Conservation (phyloP, 2,888 invertebrate genomes). For the Sminthurides aquaticus region DNA sequence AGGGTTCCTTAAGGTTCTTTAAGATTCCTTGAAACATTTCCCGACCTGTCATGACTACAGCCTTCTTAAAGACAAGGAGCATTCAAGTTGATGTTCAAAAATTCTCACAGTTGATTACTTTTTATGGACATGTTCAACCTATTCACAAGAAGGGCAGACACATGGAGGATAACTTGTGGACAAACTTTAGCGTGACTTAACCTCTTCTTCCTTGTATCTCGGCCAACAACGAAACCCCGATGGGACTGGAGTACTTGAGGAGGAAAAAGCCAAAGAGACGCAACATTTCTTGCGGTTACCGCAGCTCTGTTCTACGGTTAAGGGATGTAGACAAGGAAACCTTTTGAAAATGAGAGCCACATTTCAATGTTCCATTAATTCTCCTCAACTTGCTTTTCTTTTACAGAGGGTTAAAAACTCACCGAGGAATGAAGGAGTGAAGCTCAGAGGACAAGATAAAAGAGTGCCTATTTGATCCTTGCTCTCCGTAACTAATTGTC, state of each 20-base stretch:
- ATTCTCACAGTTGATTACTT: background rate
- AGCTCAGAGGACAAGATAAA: background rate
- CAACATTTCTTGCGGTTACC: no score
- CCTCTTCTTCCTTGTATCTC: background rate
- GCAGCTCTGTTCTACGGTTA: no score
- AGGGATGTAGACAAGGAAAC: no score
- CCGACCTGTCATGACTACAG: background rate
- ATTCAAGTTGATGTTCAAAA: background rate
- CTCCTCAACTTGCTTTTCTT: no score
- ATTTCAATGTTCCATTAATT: no score
- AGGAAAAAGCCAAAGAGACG: no score
- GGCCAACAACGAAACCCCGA: no score
- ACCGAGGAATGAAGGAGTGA: background rate
- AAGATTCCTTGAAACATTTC: background rate
- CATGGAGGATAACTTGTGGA: background rate
- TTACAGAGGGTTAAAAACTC: background rate
- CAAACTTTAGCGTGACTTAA: background rate
- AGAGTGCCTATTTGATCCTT: background rate
- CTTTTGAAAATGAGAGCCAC: no score
- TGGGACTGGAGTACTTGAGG: background rate
- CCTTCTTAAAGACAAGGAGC: background rate
- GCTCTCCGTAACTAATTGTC: conserved; percentile 28
- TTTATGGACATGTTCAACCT: background rate
- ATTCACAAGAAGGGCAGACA: background rate
- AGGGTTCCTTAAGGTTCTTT: background rate